Conservation (phyloP, 1,140 invertebrate species). For the Trachymyrmex septentrionalis region DNA sequence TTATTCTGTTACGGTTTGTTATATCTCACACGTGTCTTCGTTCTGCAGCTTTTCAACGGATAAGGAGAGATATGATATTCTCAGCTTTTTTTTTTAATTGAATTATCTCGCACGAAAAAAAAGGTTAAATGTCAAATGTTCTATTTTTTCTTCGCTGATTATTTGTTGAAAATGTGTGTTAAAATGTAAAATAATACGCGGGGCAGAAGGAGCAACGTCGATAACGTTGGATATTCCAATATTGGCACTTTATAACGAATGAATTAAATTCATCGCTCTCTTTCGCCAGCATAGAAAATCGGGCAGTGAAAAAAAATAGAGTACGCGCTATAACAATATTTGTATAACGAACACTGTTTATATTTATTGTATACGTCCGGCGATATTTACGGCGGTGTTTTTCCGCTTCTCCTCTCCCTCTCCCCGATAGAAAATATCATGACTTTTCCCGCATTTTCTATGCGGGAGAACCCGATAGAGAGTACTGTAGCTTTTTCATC, state of each 20-base stretch:
- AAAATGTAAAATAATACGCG: slow-evolving; percentile 29
- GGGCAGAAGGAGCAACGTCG: slow-evolving; percentile 8
- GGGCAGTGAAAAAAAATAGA: slow-evolving; percentile 11
- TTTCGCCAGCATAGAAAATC: slow-evolving; percentile 34
- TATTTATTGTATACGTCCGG: slow-evolving; percentile 40
- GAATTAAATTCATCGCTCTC: slow-evolving; percentile 53
- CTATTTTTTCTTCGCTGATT: neutral
- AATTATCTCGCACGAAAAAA: neutral
- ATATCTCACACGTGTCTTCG: neutral
- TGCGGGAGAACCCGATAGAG: neutral
- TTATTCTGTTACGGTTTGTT: neutral
- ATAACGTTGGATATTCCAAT: slow-evolving; percentile 57
- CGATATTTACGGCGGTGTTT: slow-evolving; percentile 19
- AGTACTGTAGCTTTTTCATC: neutral
- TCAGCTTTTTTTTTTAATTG: neutral
- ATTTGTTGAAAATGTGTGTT: slow-evolving; percentile 11
- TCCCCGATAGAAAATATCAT: neutral
- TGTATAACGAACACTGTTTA: slow-evolving; percentile 36
- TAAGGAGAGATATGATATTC: neutral
- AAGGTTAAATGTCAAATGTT: neutral
- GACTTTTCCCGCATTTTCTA: slow-evolving; percentile 32
- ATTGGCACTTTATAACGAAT: slow-evolving; percentile 62
- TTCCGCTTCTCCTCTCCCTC: neutral
- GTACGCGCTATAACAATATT: slow-evolving; percentile 47
- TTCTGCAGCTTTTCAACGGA: neutral